A percentile compares a stretch with the other conserved stretches of the same genome.
phyloP scores from a whole-genome alignment of 2,888 invertebrate genomes.

The Sminthurides aquaticus region DNA sequence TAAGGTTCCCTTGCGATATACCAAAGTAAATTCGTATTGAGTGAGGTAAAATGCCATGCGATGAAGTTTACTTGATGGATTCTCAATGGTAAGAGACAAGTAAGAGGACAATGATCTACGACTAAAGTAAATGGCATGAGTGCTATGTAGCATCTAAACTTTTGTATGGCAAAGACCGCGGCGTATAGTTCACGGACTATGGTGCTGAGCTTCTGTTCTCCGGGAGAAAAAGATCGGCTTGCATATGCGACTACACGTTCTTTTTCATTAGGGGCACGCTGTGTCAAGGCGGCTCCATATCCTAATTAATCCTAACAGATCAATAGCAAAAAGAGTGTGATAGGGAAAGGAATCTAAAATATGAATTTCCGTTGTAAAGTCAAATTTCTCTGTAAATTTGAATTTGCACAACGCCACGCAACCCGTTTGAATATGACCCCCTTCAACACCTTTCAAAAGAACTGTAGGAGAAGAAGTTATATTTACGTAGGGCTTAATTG shows the following conservation, averaged over 20 bases:
- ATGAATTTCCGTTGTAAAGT: not conserved
- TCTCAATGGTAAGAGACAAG: too few relatives aligned
- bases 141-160: conserved; percentile 48
- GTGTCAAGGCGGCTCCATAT: conserved; percentile 42
- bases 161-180: conserved; percentile 45
- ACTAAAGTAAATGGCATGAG: conserved; percentile 44
- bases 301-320: too few relatives aligned
- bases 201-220: conserved; percentile 47
- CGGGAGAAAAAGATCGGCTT: conserved; percentile 28
- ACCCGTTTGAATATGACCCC: not conserved
- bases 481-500: not conserved
- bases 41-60: conserved; percentile 48
- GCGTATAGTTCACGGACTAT: conserved; percentile 47
- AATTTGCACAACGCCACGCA: not conserved
- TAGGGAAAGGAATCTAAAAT: not conserved
- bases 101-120: conserved; percentile 49
- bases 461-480: not conserved
- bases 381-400: not conserved
- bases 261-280: conserved; percentile 25
- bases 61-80: conserved; percentile 47
- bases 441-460: not conserved
- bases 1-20: conserved; percentile 46
- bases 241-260: conserved; percentile 26
- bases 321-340: not conserved
- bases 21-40: conserved; percentile 45